Percentiles rank a stretch among this genome's conserved stretches.
Evolutionary conservation across 2,888 invertebrate genomes (phyloP).

Genomic region (Hartigia nigra): DNA sequence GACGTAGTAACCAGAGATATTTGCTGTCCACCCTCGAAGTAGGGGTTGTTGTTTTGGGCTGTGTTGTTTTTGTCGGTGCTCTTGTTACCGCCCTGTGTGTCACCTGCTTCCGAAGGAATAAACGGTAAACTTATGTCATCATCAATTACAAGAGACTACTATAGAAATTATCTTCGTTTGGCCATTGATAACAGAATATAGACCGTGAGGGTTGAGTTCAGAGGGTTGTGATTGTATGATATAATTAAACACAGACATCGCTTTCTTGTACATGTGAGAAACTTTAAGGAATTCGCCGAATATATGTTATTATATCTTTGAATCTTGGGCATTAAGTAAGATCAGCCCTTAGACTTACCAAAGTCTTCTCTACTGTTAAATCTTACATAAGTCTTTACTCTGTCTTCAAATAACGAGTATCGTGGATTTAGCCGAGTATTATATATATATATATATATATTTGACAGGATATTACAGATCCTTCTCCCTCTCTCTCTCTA

Average conservation of each 20-base stretch:
- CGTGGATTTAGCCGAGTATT: background rate
- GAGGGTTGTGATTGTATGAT: background rate
- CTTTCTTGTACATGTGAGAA: background rate
- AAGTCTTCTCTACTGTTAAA: background rate
- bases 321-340: background rate
- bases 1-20: constrained; percentile 64
- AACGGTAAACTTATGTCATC: constrained; percentile 67
- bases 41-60: constrained; percentile 82
- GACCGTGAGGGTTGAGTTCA: background rate
- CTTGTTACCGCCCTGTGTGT: constrained; percentile 83
- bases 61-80: constrained; percentile 84
- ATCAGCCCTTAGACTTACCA: background rate
- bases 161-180: background rate
- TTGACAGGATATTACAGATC: background rate
- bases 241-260: background rate
- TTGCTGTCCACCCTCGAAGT: constrained; percentile 80
- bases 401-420: background rate
- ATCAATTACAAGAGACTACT: constrained; percentile 10
- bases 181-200: background rate
- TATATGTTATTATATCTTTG: background rate
- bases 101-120: constrained; percentile 75
- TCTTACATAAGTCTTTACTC: background rate
- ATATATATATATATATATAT: background rate
- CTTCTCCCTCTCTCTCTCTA: background rate
- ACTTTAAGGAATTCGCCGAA: background rate